A percentile compares a stretch with the other conserved stretches of the same genome.
These are phyloP conservation scores for Graptemys geographica DNA, from an alignment of 2,797 vertebrate genomes.

Conservation along the genomic window DNA sequence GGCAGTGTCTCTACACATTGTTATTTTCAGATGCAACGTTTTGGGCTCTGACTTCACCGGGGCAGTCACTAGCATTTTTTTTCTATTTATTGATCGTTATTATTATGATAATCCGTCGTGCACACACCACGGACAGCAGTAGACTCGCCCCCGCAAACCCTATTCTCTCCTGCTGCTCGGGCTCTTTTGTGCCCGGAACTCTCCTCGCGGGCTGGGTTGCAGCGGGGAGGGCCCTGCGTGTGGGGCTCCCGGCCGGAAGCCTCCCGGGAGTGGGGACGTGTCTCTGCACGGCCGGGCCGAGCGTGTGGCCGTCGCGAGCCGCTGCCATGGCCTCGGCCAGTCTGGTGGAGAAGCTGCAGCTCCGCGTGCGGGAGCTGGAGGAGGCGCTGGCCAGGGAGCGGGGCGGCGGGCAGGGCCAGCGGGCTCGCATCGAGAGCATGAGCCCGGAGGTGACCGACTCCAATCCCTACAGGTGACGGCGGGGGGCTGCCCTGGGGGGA, in stretches of 20 bases:
- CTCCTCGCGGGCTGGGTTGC: background rate
- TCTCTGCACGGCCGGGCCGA: background rate
- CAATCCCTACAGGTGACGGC: conserved; percentile 94
- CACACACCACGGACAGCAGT: background rate
- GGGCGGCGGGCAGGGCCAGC: conserved; percentile 56
- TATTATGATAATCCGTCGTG: background rate
- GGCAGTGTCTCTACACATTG: background rate
- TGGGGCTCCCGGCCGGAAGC: background rate
- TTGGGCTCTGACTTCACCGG: background rate
- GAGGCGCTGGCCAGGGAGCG: conserved; percentile 87
- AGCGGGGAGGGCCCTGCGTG: background rate
- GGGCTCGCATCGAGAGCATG: conserved; percentile 91
- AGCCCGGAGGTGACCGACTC: conserved; percentile 95
- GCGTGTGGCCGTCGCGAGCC: background rate
- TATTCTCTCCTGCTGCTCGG: background rate
- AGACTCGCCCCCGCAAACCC: background rate
- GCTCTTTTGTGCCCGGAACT: background rate
- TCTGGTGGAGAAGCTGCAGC: conserved; percentile 86
- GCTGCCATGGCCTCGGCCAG: conserved; percentile 52
- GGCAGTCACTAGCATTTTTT: background rate
- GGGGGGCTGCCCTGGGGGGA: background rate
- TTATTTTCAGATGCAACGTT: background rate
- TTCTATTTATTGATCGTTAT: background rate
- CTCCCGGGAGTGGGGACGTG: accelerated
- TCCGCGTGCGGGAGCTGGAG: conserved; percentile 90